Evolutionary conservation across 2,113 vertebrate species (phyloP).

Genomic region (Ranitomeya variabilis): DNA sequence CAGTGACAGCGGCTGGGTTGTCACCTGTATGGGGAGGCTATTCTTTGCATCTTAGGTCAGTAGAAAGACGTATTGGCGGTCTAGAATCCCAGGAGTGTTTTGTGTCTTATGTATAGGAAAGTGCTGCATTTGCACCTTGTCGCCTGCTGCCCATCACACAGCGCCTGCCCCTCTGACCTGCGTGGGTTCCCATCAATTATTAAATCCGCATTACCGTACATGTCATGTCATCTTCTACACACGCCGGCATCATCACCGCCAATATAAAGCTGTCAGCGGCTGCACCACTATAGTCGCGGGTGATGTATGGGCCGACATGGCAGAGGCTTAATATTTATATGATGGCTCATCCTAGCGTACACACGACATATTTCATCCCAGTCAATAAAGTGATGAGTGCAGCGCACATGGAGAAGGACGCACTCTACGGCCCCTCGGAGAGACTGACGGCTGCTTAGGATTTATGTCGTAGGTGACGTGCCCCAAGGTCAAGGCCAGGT

Average conservation of each 20-base stretch:
- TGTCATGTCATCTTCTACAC: constrained; percentile 9
- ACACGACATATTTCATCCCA: constrained; percentile 16
- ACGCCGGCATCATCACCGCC: not conserved
- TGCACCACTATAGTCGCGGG: not conserved
- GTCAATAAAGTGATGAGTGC: constrained; percentile 44
- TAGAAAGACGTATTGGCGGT: too few species aligned
- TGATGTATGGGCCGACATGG: constrained; percentile 25
- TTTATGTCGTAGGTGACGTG: not conserved
- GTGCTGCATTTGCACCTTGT: not conserved
- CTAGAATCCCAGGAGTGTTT: too few species aligned
- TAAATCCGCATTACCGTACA: not conserved
- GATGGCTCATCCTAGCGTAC: constrained; percentile 17
- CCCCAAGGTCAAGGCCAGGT: constrained; percentile 28
- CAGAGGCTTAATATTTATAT: constrained; percentile 36
- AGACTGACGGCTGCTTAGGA: constrained; percentile 1
- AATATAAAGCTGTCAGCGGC: constrained; percentile 30
- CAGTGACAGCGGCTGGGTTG: too few species aligned
- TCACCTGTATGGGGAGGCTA: too few species aligned
- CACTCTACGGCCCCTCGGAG: not conserved
- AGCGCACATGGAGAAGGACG: constrained; percentile 18
- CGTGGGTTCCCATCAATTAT: constrained; percentile 1
- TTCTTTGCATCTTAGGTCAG: too few species aligned
- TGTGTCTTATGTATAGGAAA: too few species aligned
- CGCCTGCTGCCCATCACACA: not conserved
- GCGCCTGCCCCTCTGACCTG: not conserved